These are phyloP conservation scores for Notospermus geniculatus DNA, from an alignment of 1,140 invertebrate species.

Conservation along the genomic window DNA sequence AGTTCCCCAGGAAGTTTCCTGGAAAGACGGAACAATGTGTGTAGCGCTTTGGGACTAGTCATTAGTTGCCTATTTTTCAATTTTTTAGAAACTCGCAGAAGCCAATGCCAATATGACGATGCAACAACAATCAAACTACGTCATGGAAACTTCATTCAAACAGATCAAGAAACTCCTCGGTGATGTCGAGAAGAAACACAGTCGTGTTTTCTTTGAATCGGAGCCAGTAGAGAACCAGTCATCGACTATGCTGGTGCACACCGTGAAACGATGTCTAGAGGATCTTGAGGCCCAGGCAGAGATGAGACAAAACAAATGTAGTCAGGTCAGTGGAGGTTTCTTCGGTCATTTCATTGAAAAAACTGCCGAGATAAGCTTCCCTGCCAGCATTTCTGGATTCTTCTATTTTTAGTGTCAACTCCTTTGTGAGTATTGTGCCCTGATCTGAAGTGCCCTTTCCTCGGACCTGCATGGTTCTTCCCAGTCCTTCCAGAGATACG, in stretches of 20 bases:
- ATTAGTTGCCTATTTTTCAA: too few relatives aligned
- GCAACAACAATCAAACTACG: conserved; percentile 27
- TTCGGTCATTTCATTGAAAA: too few relatives aligned
- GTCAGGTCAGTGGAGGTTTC: conserved; percentile 27
- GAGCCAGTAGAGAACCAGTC: conserved; percentile 38
- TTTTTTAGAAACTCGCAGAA: conserved; percentile 29
- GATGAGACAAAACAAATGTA: conserved; percentile 26
- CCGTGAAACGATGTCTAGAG: conserved; percentile 42
- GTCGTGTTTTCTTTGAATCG: conserved; percentile 34
- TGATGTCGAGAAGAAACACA: conserved; percentile 33
- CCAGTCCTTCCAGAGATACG: too few relatives aligned
- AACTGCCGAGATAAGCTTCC: too few relatives aligned
- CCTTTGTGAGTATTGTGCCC: too few relatives aligned
- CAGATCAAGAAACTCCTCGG: conserved; percentile 33
- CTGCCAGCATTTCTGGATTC: too few relatives aligned
- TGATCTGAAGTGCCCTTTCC: too few relatives aligned
- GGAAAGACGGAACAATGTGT: not conserved
- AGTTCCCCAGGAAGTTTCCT: too few relatives aligned
- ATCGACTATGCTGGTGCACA: conserved; percentile 39
- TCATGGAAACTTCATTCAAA: conserved; percentile 33
- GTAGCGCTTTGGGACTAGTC: not conserved
- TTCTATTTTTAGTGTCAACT: too few relatives aligned
- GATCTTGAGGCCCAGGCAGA: conserved; percentile 34
- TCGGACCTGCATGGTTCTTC: too few relatives aligned
- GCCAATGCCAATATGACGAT: conserved; percentile 32